phyloP scores from a whole-genome alignment of 2,113 vertebrate species.

The Zapornia atra region DNA sequence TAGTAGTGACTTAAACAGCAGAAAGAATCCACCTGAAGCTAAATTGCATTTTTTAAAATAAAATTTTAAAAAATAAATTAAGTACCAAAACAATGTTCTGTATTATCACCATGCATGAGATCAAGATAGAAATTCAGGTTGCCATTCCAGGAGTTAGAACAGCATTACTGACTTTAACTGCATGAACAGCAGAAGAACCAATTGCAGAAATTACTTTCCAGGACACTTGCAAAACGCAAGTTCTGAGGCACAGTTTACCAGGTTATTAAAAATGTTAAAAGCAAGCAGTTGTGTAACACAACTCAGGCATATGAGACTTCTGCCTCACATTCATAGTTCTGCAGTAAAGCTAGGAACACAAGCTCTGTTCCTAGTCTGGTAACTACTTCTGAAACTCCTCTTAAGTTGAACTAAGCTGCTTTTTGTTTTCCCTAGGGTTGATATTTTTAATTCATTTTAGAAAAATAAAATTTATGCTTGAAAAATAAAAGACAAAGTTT shows the following conservation, averaged over 20 bases:
- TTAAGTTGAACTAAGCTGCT: neutral
- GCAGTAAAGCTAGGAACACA: neutral
- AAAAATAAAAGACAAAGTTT: neutral
- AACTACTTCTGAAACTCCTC: neutral
- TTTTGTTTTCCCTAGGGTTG: neutral
- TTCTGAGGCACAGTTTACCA: neutral
- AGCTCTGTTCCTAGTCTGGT: neutral
- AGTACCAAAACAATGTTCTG: neutral
- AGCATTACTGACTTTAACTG: neutral
- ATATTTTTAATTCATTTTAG: neutral
- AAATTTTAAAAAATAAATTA: too few relatives aligned
- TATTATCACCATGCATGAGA: neutral
- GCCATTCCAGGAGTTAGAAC: neutral
- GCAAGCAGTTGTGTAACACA: neutral
- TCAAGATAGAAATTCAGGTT: neutral
- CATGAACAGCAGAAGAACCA: neutral
- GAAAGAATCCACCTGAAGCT: neutral
- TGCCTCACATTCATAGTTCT: rapidly evolving
- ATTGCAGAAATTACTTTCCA: neutral
- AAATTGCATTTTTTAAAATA: neutral
- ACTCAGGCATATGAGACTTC: neutral
- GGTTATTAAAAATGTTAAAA: neutral
- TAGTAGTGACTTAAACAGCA: neutral
- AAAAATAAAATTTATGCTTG: neutral
- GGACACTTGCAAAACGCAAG: neutral